These are phyloP conservation scores for Syngnathus scovelli DNA, from an alignment of 2,113 vertebrate species.

Conservation along the genomic window DNA sequence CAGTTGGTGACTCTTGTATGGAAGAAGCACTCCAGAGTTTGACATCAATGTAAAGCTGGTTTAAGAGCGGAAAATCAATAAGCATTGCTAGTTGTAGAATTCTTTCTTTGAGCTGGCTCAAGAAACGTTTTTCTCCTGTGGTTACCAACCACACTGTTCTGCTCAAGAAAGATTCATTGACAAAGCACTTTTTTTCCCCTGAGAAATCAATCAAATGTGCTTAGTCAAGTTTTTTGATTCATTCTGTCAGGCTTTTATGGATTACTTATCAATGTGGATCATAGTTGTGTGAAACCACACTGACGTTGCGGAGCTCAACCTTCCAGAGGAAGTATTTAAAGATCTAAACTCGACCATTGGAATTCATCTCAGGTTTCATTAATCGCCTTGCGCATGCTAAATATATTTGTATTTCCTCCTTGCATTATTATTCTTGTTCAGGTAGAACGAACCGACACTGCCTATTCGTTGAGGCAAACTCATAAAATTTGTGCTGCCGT, in stretches of 20 bases:
- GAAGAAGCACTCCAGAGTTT: constrained; percentile 10
- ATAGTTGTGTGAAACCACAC: constrained; percentile 7
- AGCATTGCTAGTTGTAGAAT: neutral
- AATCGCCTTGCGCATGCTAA: no score
- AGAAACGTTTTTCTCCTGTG: neutral
- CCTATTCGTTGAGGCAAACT: no score
- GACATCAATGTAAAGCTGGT: constrained; percentile 3
- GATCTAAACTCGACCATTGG: no score
- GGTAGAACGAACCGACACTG: no score
- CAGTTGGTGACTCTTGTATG: constrained; percentile 3
- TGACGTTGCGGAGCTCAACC: constrained; percentile 2
- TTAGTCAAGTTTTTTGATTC: neutral
- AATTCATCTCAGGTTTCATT: no score
- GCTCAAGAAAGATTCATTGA: constrained; percentile 10
- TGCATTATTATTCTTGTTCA: no score
- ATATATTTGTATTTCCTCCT: no score
- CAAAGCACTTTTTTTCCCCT: neutral
- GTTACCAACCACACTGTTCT: constrained; percentile 1
- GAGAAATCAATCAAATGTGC: constrained; percentile 18
- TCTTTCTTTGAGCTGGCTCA: neutral
- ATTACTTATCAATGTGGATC: constrained; percentile 20
- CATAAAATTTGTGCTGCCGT: no score
- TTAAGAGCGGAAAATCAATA: neutral
- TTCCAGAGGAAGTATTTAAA: no score
- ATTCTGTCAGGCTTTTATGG: neutral